Base-by-base conservation (phyloP, 2,113 vertebrate species). In the Chloebia gouldiae region DNA sequence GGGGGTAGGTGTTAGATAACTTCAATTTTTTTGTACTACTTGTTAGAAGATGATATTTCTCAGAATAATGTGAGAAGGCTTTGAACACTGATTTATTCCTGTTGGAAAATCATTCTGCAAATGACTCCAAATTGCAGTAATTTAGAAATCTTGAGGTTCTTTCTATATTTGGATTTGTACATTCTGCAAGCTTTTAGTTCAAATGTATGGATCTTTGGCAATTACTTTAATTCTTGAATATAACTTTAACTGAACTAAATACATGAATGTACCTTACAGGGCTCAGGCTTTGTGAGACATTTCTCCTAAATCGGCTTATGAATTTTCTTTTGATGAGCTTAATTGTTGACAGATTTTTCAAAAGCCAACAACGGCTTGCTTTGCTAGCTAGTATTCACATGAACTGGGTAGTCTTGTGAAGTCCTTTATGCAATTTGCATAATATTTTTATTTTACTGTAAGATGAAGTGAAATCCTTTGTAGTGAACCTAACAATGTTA, bases 311-410 rank as follows among this genome's bases (percentile, higher is more conserved):
- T 90, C 39, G 15, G 85, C 92, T 92, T 97, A 88, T 79, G 82
- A 96, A 93, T 95, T 96, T 96, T 60, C 65, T 88, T 97, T 96
- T 95, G 94, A 96, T 96, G 95, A 96, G 83, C 88, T 92, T 96
- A 96, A 94, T 96, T 96, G 93, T 96, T 96, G 94, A 93, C 96
- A 96, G 76, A 95, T 79, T 95, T 97, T 95, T 96, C 85, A 96
- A 96, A 96, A 95, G 79, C 88, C 64, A 93, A 68, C 92, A 94
- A 73, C 92, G 64, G 68, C 72, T 91, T 95, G 71, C 85, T 93
- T 93, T 94, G 31, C 90, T 96, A 88, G 92, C 88, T 92, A 45
- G 92, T 83, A 56, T 96, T 96, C 92, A 86, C 60, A 88, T 83
- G 92, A 91, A 93, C 92, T 83, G 82, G 82, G n/a, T 90, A 93